Evolutionary conservation across 2,113 vertebrate species (phyloP), one percentile per base, ranked within the genome.

Genomic region (Albula glossodonta): DNA sequence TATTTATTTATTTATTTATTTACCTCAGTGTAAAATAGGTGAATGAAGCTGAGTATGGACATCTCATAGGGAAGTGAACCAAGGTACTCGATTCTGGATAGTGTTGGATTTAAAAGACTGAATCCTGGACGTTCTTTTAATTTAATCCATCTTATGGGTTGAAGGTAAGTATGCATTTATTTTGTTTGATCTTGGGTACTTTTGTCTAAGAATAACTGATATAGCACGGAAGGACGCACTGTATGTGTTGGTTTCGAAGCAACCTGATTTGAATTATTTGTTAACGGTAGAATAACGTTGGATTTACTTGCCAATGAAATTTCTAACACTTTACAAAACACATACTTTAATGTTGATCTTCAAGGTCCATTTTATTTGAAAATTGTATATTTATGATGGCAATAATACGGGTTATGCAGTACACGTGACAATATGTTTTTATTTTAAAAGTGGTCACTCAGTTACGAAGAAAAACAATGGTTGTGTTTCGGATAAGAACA

Each of bases 101-200:
- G 85, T 79, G 74, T 89, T 93, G 93, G 93, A 95, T 93, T 91
- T 92, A 93, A 92, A 87, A 89, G 84, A 83, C 25, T 83, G 82
- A 80, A 85, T 60, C 15, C 53, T 85, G 51, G 10, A 79, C 52
- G 13, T 25, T 12, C 51, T 60, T 85, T 49, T 79, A 57, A 78
- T 90, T 91, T 90, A 84, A 89, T 93, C 88, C 93, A 94, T 94
- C 94, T 94, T 94, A 94, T 94, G 92, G 93, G 93, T 93, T 96
- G 93, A 96, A 95, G 95, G 95, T 96, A 94, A 92, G 92, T 57
- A 84, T 51, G 9, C 51, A 50, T 80, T 49, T 80, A 19, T 77
- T 77, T 8, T 5, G 10, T 5, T 77, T 77, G 0, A n/a, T 77
- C 25, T 19, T 12, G 53, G 6, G 12, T 51, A 25, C 7, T 3